These are phyloP conservation scores for Eupithecia subfuscata DNA, from an alignment of 2,888 invertebrate species.

Conservation along the genomic window DNA sequence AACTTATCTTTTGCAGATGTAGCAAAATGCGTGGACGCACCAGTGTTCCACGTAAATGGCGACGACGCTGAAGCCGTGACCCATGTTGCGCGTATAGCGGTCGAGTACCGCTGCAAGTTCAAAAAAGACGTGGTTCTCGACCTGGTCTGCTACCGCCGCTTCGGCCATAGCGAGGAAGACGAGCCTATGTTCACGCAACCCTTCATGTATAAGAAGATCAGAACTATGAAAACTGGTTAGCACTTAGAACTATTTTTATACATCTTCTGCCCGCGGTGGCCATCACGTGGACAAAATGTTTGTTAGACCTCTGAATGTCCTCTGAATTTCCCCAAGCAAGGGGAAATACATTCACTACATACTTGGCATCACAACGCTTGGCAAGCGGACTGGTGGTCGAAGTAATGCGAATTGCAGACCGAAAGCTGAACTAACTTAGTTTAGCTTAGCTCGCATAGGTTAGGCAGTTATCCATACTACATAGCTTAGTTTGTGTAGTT, in stretches of 20 bases:
- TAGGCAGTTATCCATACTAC: too few relatives aligned
- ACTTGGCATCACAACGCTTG: too few relatives aligned
- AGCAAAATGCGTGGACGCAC: conserved; percentile 95
- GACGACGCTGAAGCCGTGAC: conserved; percentile 97
- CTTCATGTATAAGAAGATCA: conserved; percentile 95
- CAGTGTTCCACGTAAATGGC: conserved; percentile 97
- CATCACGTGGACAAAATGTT: not conserved
- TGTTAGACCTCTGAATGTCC: not conserved
- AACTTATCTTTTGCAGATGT: conserved; percentile 83
- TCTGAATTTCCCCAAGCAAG: too few relatives aligned
- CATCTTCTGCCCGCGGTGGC: not conserved
- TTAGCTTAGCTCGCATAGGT: too few relatives aligned
- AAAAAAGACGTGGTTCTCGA: conserved; percentile 94
- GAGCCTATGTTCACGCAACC: conserved; percentile 98
- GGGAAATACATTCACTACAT: too few relatives aligned
- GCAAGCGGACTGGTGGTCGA: too few relatives aligned
- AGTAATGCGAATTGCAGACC: too few relatives aligned
- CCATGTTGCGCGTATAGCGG: conserved; percentile 94
- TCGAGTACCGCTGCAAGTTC: conserved; percentile 94
- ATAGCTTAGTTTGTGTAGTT: too few relatives aligned
- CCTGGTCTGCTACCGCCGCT: conserved; percentile 92
- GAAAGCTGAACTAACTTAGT: too few relatives aligned
- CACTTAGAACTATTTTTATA: not conserved
- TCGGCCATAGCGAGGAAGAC: conserved; percentile 97
- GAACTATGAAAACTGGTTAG: conserved; percentile 82